Conservation (phyloP, 2,888 invertebrate species). For the Ceramica pisi region DNA sequence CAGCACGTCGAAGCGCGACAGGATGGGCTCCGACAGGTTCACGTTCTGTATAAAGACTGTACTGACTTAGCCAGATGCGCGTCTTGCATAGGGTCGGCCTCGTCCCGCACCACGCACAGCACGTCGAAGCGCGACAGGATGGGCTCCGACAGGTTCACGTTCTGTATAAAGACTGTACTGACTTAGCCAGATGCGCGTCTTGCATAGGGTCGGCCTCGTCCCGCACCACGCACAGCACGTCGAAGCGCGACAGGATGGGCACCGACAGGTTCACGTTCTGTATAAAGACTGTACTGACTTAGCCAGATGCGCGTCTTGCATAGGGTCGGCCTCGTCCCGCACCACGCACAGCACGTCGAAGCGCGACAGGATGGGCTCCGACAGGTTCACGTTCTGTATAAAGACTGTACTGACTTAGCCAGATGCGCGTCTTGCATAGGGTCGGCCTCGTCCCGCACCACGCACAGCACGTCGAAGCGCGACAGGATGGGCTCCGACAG, state of each 20-base stretch:
- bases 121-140: slow-evolving; percentile 99
- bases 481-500: slow-evolving; percentile 99
- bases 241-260: slow-evolving; percentile 99
- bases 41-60: too few relatives aligned
- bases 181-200: slow-evolving; percentile 97
- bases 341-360: slow-evolving; percentile 99
- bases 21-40: slow-evolving; percentile 98
- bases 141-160: slow-evolving; percentile 99
- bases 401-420: too few relatives aligned
- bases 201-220: slow-evolving; percentile 98
- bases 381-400: slow-evolving; percentile 99
- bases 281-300: too few relatives aligned
- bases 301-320: slow-evolving; percentile 97
- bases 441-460: slow-evolving; percentile 98
- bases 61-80: too few relatives aligned
- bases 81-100: slow-evolving; percentile 98
- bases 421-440: slow-evolving; percentile 97
- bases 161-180: too few relatives aligned
- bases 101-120: slow-evolving; percentile 98
- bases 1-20: slow-evolving; percentile 99
- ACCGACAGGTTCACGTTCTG: slow-evolving; percentile 99
- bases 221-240: slow-evolving; percentile 98
- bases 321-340: slow-evolving; percentile 98
- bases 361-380: slow-evolving; percentile 99
- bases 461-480: slow-evolving; percentile 99